Conservation (phyloP, 2,113 vertebrate genomes). For the Hypocryptadius cinnamomeus region DNA sequence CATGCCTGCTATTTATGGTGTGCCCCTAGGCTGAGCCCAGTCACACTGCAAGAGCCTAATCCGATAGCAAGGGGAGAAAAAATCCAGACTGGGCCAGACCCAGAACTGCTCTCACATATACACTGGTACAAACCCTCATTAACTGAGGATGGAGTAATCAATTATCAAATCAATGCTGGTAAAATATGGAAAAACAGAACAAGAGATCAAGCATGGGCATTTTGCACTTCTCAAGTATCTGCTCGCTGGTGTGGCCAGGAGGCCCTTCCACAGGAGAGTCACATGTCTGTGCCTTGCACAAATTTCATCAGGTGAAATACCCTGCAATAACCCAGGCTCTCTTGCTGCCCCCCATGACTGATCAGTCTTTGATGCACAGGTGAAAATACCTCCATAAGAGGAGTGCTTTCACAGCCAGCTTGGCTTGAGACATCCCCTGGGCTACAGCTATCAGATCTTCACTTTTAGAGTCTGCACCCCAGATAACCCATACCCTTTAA, state of each 20-base stretch:
- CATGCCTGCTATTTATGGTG: background rate
- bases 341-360: background rate
- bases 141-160: background rate
- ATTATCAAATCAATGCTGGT: background rate
- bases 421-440: background rate
- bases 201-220: background rate
- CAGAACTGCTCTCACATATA: background rate
- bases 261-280: background rate
- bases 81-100: background rate
- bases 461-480: background rate
- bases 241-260: rapidly evolving
- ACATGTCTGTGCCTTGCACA: background rate
- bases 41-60: background rate
- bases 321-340: background rate
- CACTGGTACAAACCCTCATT: background rate
- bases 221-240: background rate
- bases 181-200: background rate
- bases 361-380: background rate
- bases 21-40: background rate
- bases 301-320: background rate
- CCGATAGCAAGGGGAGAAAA: background rate
- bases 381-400: background rate
- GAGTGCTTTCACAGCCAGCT: background rate
- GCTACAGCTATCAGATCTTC: background rate
- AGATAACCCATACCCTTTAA: conserved; percentile 28